phyloP scores from a whole-genome alignment of 2,113 vertebrate genomes.

The Chaetops frenatus region DNA sequence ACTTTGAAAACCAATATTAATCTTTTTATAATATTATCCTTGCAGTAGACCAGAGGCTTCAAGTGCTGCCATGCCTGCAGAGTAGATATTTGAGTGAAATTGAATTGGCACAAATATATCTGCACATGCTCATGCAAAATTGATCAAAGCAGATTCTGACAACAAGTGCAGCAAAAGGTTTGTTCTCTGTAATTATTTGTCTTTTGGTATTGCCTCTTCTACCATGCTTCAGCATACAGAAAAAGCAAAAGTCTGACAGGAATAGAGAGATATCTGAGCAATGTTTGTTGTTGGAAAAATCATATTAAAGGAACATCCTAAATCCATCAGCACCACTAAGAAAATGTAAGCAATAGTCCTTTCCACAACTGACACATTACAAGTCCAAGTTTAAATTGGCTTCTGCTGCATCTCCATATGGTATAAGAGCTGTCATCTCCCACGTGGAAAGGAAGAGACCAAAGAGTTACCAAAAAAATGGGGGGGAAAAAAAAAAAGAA shows the following conservation, averaged over 20 bases:
- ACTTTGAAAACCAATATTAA: neutral
- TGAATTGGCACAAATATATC: slow-evolving; percentile 28
- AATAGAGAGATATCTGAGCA: neutral
- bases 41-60: neutral
- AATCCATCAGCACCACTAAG: slow-evolving; percentile 13
- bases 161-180: slow-evolving; percentile 16
- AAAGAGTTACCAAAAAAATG: neutral
- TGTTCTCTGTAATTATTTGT: slow-evolving; percentile 48
- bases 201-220: neutral
- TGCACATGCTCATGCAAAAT: slow-evolving; percentile 46
- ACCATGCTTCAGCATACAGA: neutral
- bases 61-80: slow-evolving; percentile 2
- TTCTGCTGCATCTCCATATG: slow-evolving; percentile 62
- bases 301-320: neutral
- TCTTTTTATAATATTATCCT: neutral
- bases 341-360: slow-evolving; percentile 41
- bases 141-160: slow-evolving; percentile 38
- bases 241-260: neutral
- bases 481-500: neutral
- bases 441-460: slow-evolving; percentile 39
- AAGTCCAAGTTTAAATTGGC: slow-evolving; percentile 60
- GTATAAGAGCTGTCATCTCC: slow-evolving; percentile 50
- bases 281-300: neutral
- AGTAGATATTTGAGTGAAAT: neutral
- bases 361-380: slow-evolving; percentile 38